phyloP scores from a whole-genome alignment of 2,797 vertebrate species.

The Chaetodon trifasciatus region DNA sequence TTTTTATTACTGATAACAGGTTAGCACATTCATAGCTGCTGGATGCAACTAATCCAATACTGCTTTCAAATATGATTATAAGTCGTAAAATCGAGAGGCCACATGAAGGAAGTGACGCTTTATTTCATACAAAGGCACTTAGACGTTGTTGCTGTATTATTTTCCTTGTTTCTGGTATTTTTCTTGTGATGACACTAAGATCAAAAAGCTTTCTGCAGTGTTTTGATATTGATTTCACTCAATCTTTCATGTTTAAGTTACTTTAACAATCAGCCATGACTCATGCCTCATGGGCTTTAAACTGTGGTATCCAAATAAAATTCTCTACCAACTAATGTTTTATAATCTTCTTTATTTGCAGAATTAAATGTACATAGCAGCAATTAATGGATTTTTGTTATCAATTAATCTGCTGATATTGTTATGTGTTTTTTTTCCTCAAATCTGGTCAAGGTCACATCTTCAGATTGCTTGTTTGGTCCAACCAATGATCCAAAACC shows the following conservation, averaged over 20 bases:
- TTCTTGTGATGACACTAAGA: not conserved
- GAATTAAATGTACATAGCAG: conserved; percentile 28
- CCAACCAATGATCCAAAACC: too few relatives aligned
- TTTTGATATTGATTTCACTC: conserved; percentile 31
- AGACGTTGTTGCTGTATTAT: not conserved
- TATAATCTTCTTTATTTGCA: conserved; percentile 33
- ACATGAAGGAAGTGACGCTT: not conserved
- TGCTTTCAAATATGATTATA: not conserved
- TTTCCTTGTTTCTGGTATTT: conserved; percentile 23
- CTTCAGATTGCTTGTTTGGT: not conserved
- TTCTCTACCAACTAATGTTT: conserved; percentile 13
- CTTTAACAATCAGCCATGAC: not conserved
- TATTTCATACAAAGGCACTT: conserved; percentile 8
- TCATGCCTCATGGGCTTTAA: conserved; percentile 30
- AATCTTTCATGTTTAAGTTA: conserved; percentile 29
- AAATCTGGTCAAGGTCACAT: not conserved
- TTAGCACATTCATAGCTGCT: conserved; percentile 8
- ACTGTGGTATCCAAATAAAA: conserved; percentile 68
- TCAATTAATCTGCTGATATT: not conserved
- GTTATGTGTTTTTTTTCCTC: not conserved
- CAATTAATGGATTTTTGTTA: not conserved
- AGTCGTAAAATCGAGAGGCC: not conserved
- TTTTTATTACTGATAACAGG: not conserved
- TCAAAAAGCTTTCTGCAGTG: conserved; percentile 18
- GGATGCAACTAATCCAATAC: conserved; percentile 15